Evolutionary conservation across 2,113 vertebrate genomes (phyloP).

Genomic region (Strigops habroptila): DNA sequence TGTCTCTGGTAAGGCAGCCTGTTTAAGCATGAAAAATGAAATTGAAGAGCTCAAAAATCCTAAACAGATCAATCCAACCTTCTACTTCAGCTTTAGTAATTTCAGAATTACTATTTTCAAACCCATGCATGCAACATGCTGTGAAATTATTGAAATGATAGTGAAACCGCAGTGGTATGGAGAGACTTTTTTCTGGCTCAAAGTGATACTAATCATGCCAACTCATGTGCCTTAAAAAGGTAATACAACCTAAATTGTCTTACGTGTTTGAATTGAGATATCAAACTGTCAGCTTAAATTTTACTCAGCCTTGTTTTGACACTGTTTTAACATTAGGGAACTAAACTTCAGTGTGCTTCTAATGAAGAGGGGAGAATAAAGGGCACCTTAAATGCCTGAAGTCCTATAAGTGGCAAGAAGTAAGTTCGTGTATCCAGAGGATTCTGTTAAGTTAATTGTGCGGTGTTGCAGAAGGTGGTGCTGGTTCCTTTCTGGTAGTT

Average conservation of each 20-base stretch:
- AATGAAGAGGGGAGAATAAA: not conserved
- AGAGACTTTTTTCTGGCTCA: not conserved
- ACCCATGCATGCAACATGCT: not conserved
- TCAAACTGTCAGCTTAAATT: not conserved
- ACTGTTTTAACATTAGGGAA: not conserved
- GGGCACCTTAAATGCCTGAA: not conserved
- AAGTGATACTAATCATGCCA: not conserved
- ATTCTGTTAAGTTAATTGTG: not conserved
- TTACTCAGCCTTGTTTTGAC: not conserved
- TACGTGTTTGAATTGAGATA: not conserved
- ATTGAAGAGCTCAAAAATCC: not conserved
- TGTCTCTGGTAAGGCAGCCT: not conserved
- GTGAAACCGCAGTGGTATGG: not conserved
- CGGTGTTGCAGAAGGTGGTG: not conserved
- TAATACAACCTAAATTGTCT: not conserved
- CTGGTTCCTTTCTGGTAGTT: not conserved
- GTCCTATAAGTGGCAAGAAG: not conserved
- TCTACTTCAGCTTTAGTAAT: not conserved
- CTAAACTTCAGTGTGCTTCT: not conserved
- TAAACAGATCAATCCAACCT: not conserved
- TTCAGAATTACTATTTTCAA: not conserved
- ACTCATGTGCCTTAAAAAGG: not conserved
- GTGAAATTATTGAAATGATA: not conserved
- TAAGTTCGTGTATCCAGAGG: not conserved
- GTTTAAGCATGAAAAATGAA: not conserved